Base-by-base conservation (phyloP, 2,888 invertebrate genomes). In the Temnothorax ravouxi region DNA sequence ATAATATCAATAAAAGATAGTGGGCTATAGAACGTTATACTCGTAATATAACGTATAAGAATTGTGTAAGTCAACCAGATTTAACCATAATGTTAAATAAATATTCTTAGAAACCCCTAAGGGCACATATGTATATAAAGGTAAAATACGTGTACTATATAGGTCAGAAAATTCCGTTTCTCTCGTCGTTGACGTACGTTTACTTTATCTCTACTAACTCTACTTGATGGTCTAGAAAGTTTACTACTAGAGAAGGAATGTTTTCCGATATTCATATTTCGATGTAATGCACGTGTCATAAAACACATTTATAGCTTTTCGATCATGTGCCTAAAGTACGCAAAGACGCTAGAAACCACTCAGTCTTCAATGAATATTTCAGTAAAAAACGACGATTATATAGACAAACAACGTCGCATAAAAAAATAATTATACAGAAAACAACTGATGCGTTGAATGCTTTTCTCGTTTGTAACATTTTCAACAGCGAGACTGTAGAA, bases 371-470 rank as follows among this genome's bases (percentile, higher is more conserved):
- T n/a, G 9, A 50, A 38, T 38, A 50, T 44, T 69, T 15, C n/a
- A 13, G 21, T 15, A 21, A 50, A 38, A 38, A 34, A 25, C 15
- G 2, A 56, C 5, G 21, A 50, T 34, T 41, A 9, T 5, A 21
- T 34, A 11, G 6, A 25, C 21, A 1, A 34, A 52, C 13, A 76
- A 38, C 18, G 13, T 25, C 8, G 13, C n/a, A 21, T 3, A 56
- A 76, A 64, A 64, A 74, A 76, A 29, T 15, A 41, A 76, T 76
- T 54, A n/a, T 61, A 74, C n/a, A 15, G 9, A 47, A 59, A n/a
- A 75, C 5, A 21, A 47, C 25, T 77, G 13, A 11, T 6, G 18
- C 18, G 25, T 77, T 44, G 25, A 52, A 67, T 18, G 9, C n/a
- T 54, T 41, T 29, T 77, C 54, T 44, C 29, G 66, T 54, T 67